A percentile compares a stretch with the other conserved stretches of the same genome.
Conservation (phyloP, 2,888 invertebrate species). For the Rapana venosa region DNA sequence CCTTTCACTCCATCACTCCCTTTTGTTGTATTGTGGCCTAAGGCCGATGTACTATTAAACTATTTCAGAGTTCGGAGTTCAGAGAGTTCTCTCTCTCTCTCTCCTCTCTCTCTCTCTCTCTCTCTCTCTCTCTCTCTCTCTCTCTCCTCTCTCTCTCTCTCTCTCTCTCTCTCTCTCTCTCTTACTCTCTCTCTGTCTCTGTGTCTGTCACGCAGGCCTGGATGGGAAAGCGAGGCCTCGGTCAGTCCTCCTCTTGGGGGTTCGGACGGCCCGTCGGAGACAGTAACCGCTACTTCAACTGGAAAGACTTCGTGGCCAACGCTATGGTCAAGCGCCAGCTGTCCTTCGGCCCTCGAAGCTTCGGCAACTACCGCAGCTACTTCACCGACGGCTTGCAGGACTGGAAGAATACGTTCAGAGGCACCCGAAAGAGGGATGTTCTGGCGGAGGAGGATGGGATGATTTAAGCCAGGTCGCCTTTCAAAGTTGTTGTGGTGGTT, state of each 20-base stretch:
- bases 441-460: slow-evolving; percentile 37
- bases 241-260: neutral
- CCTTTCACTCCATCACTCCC: too few species aligned
- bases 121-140: slow-evolving; percentile 22
- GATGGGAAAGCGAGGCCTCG: slow-evolving; percentile 40
- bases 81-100: slow-evolving; percentile 4
- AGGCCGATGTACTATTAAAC: too few species aligned
- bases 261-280: slow-evolving; percentile 30
- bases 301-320: slow-evolving; percentile 23
- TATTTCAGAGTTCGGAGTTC: too few species aligned
- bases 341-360: slow-evolving; percentile 28
- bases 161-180: slow-evolving; percentile 31
- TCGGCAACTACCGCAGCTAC: slow-evolving; percentile 44
- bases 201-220: slow-evolving; percentile 23
- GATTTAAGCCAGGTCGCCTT: neutral
- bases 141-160: slow-evolving; percentile 3
- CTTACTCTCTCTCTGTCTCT: neutral
- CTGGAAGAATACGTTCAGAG: slow-evolving; percentile 51
- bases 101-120: slow-evolving; percentile 22
- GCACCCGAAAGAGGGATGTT: slow-evolving; percentile 45
- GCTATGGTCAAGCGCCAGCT: slow-evolving; percentile 38
- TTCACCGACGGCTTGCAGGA: slow-evolving; percentile 54
- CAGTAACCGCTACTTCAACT: slow-evolving; percentile 32
- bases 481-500: neutral
- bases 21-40: too few species aligned